Evolutionary conservation across 1,140 invertebrate genomes (phyloP), one percentile per base, ranked within the genome.

Genomic region (Drosophila novamexicana): DNA sequence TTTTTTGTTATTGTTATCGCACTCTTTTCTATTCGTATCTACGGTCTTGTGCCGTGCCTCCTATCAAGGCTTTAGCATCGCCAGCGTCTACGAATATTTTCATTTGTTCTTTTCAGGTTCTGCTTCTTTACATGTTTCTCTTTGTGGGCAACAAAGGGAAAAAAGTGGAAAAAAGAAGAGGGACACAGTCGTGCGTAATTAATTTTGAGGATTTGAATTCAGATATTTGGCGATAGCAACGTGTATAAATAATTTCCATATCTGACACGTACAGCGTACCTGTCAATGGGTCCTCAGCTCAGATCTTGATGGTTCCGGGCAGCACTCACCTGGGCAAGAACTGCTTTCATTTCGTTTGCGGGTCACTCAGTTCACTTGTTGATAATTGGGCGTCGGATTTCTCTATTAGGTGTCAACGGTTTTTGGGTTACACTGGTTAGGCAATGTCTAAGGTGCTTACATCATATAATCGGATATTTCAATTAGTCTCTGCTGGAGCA

Each of bases 181-280:
- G 22, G 22, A 29, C 22, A 29, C 22, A 29, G 75, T 65, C 50
- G 39, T 70, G 69, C 73, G 74, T 84, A 84, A 84, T 84, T 84
- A 84, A 84, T 84, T 84, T 79, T 63, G 77, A 84, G 81, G 72
- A 80, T 84, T 84, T 84, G 61, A 65, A 70, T 80, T 77, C 50
- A 66, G 80, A 83, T 83, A 64, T 83, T 69, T 69, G 52, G 67
- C 68, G 78, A 81, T 76, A 78, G 57, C 64, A 64, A 39, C 52
- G 72, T 74, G 29, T 67, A 45, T 36, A 54, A 62, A 59, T 52
- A 56, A 77, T 64, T 68, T 45, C 18, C 63, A 61, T 77, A 73
- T 74, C 53, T 61, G 63, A 56, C 71, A 56, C 63, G 71, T 71
- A 63, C 63, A 14, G 10, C 59, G 36, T 52, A 63, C 50, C 67